Base-by-base conservation (phyloP, 1,140 invertebrate species). In the Calosoma granatense region DNA sequence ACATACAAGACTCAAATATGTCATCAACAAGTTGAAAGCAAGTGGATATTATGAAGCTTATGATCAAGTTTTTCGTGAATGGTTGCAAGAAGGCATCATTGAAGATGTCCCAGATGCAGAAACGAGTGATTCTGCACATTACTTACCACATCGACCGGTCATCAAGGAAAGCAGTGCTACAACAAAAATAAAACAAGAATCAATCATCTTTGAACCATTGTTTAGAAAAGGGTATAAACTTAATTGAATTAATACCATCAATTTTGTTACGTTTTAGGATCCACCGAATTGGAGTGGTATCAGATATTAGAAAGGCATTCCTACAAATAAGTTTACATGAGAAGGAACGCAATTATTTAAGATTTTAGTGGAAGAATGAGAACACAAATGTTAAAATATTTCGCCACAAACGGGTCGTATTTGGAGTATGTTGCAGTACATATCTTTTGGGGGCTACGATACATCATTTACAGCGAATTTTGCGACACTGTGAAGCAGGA, bases 281-380 rank as follows among this genome's bases (percentile, higher is more conserved):
- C 54, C 60, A 63, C 22, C 61, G 54, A 22, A 62, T 65, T 54
- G 72, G 63, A 36, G 61, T 73, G 0, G 63, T 65, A 1, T 60
- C 69, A 0, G 73, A 75, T 52, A 73, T 76, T 9, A 56, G 61
- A 22, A 71, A 70, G 23, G 72, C 68, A 0, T 76, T 76, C 62
- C 58, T 70, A 12, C 66, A 70, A 57, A 69, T 76, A 12, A 47
- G 17, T 9, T n/a, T 67, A 21, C 2, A 19, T 22, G 12, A 52
- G 19, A 30, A 60, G 4, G 67, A 73, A 52, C 36, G 69, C n/a
- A 59, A 70, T 17, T 62, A 56, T 57, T n/a, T n/a, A n/a, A n/a
- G n/a, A n/a, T n/a, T n/a, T n/a, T n/a, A n/a, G n/a, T n/a, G n/a
- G n/a, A n/a, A n/a, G n/a, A n/a, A n/a, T n/a, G n/a, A n/a, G n/a